Percentiles rank a stretch among this genome's conserved stretches.
Evolutionary conservation across 1,140 invertebrate genomes (phyloP).

Genomic region (Probaryconus sp.): DNA sequence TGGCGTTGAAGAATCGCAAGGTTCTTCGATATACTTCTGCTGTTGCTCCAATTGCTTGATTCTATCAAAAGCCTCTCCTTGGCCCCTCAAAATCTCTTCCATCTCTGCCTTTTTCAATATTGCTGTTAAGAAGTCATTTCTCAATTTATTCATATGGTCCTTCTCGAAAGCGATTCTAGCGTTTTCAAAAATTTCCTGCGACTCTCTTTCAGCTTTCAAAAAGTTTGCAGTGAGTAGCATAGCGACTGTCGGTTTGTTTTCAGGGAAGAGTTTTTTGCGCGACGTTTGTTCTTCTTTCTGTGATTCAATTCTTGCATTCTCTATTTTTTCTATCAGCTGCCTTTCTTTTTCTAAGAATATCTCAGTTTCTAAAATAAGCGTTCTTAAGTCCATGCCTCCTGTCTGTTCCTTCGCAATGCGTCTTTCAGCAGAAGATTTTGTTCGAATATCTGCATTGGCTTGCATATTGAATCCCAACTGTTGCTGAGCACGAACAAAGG

Average conservation of each 20-base stretch:
- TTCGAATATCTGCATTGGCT: conserved; percentile 57
- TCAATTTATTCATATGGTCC: conserved; percentile 25
- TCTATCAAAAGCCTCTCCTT: conserved; percentile 69
- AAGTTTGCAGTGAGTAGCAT: conserved; percentile 71
- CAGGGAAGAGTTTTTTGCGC: conserved; percentile 66
- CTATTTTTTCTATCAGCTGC: conserved; percentile 66
- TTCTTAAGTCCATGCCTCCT: conserved; percentile 45
- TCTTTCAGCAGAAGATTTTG: conserved; percentile 74
- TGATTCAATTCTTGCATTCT: conserved; percentile 67
- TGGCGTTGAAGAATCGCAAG: conserved; percentile 72
- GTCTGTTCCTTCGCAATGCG: conserved; percentile 67
- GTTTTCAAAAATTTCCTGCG: conserved; percentile 56
- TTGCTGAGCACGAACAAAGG: conserved; percentile 75
- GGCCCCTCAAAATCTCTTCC: conserved; percentile 66
- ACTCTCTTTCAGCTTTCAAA: conserved; percentile 68
- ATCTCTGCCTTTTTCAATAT: conserved; percentile 9
- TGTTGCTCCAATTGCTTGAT: conserved; percentile 61
- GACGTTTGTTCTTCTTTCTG: conserved; percentile 49
- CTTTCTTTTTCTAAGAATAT: conserved; percentile 70
- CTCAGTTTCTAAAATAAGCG: conserved; percentile 65
- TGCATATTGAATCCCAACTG: conserved; percentile 66
- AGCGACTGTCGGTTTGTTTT: conserved; percentile 65
- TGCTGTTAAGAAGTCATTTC: conserved; percentile 29
- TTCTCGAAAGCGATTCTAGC: conserved; percentile 55
- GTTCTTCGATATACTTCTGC: conserved; percentile 46